Conservation (phyloP, 2,797 vertebrate genomes). For the Falco cherrug region DNA sequence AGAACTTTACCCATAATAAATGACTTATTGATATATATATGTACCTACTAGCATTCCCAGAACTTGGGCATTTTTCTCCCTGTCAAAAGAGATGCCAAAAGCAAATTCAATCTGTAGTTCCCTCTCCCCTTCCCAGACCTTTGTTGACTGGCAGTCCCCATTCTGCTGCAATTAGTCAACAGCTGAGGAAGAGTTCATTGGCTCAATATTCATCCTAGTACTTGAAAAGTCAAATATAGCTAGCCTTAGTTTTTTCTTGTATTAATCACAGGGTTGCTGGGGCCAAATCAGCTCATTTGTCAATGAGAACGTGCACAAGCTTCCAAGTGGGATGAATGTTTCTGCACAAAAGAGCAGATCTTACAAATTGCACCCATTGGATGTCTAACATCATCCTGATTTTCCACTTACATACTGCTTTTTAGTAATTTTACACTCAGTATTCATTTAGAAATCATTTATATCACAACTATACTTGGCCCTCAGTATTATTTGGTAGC, state of each 20-base stretch:
- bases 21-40: neutral
- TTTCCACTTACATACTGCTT: neutral
- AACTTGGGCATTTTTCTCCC: constrained; percentile 17
- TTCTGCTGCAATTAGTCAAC: constrained; percentile 13
- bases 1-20: neutral
- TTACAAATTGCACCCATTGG: neutral
- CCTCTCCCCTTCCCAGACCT: constrained; percentile 41
- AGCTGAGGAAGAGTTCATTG: neutral
- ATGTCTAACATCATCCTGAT: neutral
- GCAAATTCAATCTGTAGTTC: neutral
- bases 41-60: constrained; percentile 1
- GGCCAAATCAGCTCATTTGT: neutral
- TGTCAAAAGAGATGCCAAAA: constrained; percentile 45
- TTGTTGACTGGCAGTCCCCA: neutral
- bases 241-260: constrained; percentile 1
- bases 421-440: constrained; percentile 19
- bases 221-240: neutral
- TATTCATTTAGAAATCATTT: constrained; percentile 32
- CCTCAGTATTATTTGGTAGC: constrained; percentile 39
- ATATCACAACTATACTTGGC: neutral
- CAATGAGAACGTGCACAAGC: neutral
- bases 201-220: neutral
- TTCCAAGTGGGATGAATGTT: neutral
- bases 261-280: neutral
- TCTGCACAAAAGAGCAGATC: neutral